A percentile compares a stretch with the other conserved stretches of the same genome.
phyloP scores from a whole-genome alignment of 2,113 vertebrate species.

The Petaurus breviceps region DNA sequence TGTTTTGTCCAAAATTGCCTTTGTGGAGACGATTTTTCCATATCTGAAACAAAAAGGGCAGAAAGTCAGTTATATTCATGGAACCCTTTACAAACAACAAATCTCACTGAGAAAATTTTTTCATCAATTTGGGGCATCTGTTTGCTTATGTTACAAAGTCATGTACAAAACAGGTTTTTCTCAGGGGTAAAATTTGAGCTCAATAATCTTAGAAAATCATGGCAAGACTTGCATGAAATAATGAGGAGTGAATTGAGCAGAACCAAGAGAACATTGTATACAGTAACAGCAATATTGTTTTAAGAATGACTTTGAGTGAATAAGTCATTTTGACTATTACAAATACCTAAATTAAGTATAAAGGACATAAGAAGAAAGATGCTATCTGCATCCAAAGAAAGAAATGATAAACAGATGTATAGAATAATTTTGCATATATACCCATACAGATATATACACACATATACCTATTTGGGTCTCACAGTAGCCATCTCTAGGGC shows the following conservation, averaged over 20 bases:
- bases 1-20: slow-evolving; percentile 99
- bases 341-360: neutral
- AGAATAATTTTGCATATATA: neutral
- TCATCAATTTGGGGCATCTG: slow-evolving; percentile 34
- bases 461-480: neutral
- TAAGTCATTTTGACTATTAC: neutral
- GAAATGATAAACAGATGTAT: neutral
- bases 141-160: slow-evolving; percentile 28
- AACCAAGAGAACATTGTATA: neutral
- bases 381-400: neutral
- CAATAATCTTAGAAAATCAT: neutral
- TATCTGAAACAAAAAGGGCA: slow-evolving; percentile 89
- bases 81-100: slow-evolving; percentile 48
- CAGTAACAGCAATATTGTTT: neutral
- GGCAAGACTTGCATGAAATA: neutral
- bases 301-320: neutral
- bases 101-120: slow-evolving; percentile 36
- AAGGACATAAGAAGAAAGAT: neutral
- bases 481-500: neutral
- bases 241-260: neutral
- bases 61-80: slow-evolving; percentile 57
- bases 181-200: slow-evolving; percentile 1
- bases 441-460: no score
- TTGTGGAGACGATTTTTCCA: slow-evolving; percentile 99
- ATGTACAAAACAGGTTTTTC: slow-evolving; percentile 62